Base-by-base conservation (phyloP, 2,113 vertebrate species). In the Felis catus region DNA sequence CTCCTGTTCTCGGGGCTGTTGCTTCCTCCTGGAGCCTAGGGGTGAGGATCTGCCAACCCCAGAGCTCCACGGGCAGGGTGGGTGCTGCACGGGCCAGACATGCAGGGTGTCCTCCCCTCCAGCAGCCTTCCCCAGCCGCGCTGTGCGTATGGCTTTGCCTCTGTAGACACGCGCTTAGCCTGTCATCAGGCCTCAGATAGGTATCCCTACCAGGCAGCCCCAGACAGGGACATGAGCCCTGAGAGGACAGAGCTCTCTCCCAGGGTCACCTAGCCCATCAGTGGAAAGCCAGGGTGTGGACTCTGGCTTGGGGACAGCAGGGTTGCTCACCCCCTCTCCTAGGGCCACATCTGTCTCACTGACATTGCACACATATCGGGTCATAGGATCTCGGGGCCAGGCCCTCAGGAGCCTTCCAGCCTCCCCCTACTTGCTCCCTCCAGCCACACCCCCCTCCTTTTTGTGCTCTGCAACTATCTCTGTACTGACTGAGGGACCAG, bases 61-160 rank as follows among this genome's bases (percentile, higher is more conserved):
- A 0, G 31, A 25, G 36, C 39, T 78, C 25, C 10, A 0, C 1
- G 18, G 55, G 45, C 36, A 41, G 27, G 33, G 45, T 8, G 0
- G 85, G 1, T 8, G 6, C 85, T 36, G 8, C 41, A 78, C 84
- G 81, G 58, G 11, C 45, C 9, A 29, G 45, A 41, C 29, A 65
- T 6, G 10, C 48, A 15, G 36, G 31, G 19, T 16, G 4, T 5
- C 4, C 0, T 4, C 63, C 73, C 71, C 11, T 14, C 36, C 36
- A 36, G 36, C 36, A 36, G 36, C 36, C 36, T 36, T n/a, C n/a
- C n/a, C n/a, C n/a, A n/a, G n/a, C n/a, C n/a, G n/a, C n/a, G n/a
- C n/a, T n/a, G n/a, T n/a, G n/a, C n/a, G n/a, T n/a, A n/a, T n/a
- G n/a, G n/a, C n/a, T n/a, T n/a, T n/a, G n/a, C n/a, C n/a, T n/a